Base-by-base conservation (phyloP, 2,888 invertebrate genomes). In the Hypselothyrea guttata region DNA sequence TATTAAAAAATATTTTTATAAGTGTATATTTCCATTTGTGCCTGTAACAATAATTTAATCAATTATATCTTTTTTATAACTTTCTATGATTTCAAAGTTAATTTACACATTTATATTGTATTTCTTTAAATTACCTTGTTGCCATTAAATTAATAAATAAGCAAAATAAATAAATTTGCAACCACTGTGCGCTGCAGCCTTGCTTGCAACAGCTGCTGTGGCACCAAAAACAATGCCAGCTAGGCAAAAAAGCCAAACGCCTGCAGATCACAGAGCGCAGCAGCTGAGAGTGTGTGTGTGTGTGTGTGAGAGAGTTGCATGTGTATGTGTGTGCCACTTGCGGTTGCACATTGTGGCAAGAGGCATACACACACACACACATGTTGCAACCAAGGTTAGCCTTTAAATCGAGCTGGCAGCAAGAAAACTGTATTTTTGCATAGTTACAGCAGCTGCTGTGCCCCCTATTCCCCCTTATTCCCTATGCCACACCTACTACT, bases 141-240 rank as follows among this genome's bases (percentile, higher is more conserved):
- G n/a, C n/a, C n/a, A n/a, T n/a, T n/a, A n/a, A n/a, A n/a, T n/a
- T n/a, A n/a, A n/a, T n/a, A n/a, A n/a, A n/a, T n/a, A n/a, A n/a
- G n/a, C n/a, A n/a, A n/a, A n/a, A n/a, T n/a, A n/a, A n/a, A n/a
- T n/a, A n/a, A n/a, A n/a, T n/a, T n/a, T n/a, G n/a, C n/a, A n/a
- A n/a, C n/a, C n/a, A n/a, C n/a, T n/a, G n/a, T n/a, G n/a, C n/a
- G n/a, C n/a, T n/a, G n/a, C n/a, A n/a, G n/a, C n/a, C n/a, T n/a
- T n/a, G n/a, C 22, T 22, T 22, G 5, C 75, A 78, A 77, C 78
- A 78, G 77, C 81, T 78, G 78, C 73, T 75, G 62, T 31, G 47
- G 58, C 47, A 52, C 49, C 55, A 42, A 71, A 55, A 66, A 67
- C 64, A 76, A 67, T 63, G 62, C 57, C 47, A 56, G 49, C 53